Evolutionary conservation across 2,113 vertebrate genomes (phyloP), one percentile per base, ranked within the genome.

Genomic region (Sinosuthora webbiana): DNA sequence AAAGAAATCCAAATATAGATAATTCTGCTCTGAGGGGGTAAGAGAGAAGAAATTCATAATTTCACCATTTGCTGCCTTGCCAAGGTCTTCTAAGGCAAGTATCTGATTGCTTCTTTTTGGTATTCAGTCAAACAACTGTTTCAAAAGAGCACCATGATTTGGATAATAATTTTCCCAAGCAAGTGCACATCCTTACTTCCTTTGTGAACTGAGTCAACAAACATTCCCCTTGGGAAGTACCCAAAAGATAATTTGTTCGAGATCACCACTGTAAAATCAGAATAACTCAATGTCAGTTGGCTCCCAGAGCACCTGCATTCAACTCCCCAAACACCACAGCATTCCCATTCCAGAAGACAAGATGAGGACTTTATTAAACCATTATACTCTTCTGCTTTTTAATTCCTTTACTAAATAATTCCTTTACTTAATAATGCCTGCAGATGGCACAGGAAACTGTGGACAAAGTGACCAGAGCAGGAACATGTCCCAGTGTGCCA

Each of bases 111-210:
- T 97, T 39, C 95, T 96, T 97, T 96, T 97, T 96, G 91, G 86
- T 97, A 97, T 97, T 98, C 97, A 95, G 82, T 98, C 97, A 97
- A 94, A 97, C 83, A 95, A 96, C 93, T 65, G 84, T 95, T 97
- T 97, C 86, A 97, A 96, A 97, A 97, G 96, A 96, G 97, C 96
- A 83, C 86, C 97, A 95, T 97, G 96, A 97, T 98, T 97, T 97
- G 97, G 89, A 93, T 98, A 97, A 97, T 97, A 94, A 97, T 97
- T 97, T 96, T 97, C 96, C 93, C 90, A 96, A 97, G 95, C 96
- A 97, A 97, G 97, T 92, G 96, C 97, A 95, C 95, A 98, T 97
- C 95, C 80, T 93, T 96, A 96, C 96, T 97, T 97, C 96, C 96
- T 97, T 95, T 98, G 81, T 96, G 95, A 97, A 93, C 65, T 6